Conservation (phyloP, 2,113 vertebrate genomes). For the Hyla sarda region DNA sequence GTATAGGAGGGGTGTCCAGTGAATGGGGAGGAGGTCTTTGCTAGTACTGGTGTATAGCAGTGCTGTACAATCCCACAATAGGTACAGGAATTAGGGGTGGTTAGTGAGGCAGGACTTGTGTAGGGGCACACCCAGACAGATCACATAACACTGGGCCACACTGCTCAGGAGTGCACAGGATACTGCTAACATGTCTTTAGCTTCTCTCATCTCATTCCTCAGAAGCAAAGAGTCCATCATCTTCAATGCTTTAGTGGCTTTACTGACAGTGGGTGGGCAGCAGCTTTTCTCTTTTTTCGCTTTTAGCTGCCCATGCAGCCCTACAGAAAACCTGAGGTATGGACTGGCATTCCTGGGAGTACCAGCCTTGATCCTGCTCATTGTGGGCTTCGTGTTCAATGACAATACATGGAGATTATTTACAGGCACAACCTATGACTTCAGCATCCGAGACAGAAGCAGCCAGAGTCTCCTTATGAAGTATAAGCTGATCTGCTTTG, state of each 20-base stretch:
- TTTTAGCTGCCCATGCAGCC: conserved; percentile 76
- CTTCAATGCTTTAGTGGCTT: conserved; percentile 72
- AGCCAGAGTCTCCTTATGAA: conserved; percentile 61
- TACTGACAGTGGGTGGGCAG: conserved; percentile 71
- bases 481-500: conserved; percentile 70
- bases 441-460: conserved; percentile 11
- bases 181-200: conserved; percentile 60
- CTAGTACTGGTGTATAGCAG: background rate
- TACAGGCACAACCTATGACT: conserved; percentile 64
- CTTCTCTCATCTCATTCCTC: conserved; percentile 66
- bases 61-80: background rate
- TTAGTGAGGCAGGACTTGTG: background rate
- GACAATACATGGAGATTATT: conserved; percentile 74
- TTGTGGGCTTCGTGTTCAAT: conserved; percentile 73
- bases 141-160: conserved; percentile 62
- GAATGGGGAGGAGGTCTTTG: too few relatives aligned
- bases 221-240: conserved; percentile 70
- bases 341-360: conserved; percentile 73
- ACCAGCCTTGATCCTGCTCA: conserved; percentile 75
- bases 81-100: background rate
- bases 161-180: background rate
- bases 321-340: conserved; percentile 74
- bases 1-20: background rate
- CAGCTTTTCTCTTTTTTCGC: conserved; percentile 75
- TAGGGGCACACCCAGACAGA: conserved; percentile 63